Conservation (phyloP, 2,888 invertebrate genomes). For the Pogonocherus hispidulus region DNA sequence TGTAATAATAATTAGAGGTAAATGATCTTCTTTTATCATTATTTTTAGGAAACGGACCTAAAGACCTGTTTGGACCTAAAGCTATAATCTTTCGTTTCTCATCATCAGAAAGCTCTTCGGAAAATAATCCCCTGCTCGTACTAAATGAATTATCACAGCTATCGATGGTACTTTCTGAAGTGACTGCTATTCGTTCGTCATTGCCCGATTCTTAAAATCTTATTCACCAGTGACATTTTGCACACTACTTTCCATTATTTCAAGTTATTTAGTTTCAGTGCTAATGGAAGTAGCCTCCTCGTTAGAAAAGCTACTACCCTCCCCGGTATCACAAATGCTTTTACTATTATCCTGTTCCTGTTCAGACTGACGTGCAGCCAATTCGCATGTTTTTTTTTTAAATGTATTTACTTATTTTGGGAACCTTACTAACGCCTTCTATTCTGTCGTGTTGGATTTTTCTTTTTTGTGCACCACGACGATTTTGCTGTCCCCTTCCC, state of each 20-base stretch:
- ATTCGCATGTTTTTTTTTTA: neutral
- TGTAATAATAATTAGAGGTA: too few relatives aligned
- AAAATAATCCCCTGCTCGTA: neutral
- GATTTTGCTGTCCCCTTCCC: too few relatives aligned
- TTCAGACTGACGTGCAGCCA: neutral
- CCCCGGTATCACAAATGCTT: neutral
- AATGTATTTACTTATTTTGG: too few relatives aligned
- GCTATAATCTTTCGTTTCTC: constrained; percentile 3
- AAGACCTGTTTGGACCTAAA: neutral
- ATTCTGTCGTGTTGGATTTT: too few relatives aligned
- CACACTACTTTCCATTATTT: neutral
- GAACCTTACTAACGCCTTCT: too few relatives aligned
- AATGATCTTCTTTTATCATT: constrained; percentile 3
- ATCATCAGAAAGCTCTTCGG: constrained; percentile 1
- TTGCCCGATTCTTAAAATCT: neutral
- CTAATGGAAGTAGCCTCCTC: neutral
- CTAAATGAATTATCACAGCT: constrained; percentile 1
- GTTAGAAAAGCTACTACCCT: neutral
- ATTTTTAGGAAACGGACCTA: constrained; percentile 5
- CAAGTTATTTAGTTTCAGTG: neutral
- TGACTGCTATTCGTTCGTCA: neutral
- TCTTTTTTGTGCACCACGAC: too few relatives aligned
- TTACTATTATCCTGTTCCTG: constrained; percentile 3
- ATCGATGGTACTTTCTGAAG: neutral
- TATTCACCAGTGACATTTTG: constrained; percentile 1